Base-by-base conservation (phyloP, 2,888 invertebrate genomes). In the Zeuzera pyrina region DNA sequence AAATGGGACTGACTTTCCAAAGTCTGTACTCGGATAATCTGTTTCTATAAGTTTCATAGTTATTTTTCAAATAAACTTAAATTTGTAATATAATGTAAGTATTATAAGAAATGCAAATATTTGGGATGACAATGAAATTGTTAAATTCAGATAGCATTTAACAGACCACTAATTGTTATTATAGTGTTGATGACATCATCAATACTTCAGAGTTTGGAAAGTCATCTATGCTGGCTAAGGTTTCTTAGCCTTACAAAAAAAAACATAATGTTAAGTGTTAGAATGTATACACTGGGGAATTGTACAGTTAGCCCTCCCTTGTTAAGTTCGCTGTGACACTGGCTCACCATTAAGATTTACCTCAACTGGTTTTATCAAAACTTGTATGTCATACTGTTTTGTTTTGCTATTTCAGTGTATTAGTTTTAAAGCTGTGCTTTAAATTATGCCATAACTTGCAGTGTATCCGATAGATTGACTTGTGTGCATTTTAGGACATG, bases 241-340 rank as follows among this genome's bases (percentile, higher is more conserved):
- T 73, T 68, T 70, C 73, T 74, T 69, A 72, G 77, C 77, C 79
- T 70, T 67, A 60, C 52, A 57, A n/a, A n/a, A n/a, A 73, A 68
- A 73, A 70, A 72, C 72, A 71, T 78, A 79, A 78, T 77, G 68
- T 79, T 81, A 83, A 81, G 81, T 81, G 81, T 83, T 81, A 83
- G 81, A 74, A 69, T 73, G 77, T 81, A 79, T 81, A 64, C 76
- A 78, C 68, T 52, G 58, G 81, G 79, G 81, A 81, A 79, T 81
- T 83, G 83, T 83, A 83, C 83, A 83, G 81, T 79, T 83, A 83
- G 81, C 76, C 78, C 79, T 78, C 81, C 81, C 81, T 79, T 62
- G 76, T 79, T 81, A 79, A 79, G 79, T 78, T 83, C 76, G 73
- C 79, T 74, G 77, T 78, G 77, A 79, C 79, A 10, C 66, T 68